Evolutionary conservation across 2,888 invertebrate species (phyloP).

Genomic region (Linnaemya tessellans): DNA sequence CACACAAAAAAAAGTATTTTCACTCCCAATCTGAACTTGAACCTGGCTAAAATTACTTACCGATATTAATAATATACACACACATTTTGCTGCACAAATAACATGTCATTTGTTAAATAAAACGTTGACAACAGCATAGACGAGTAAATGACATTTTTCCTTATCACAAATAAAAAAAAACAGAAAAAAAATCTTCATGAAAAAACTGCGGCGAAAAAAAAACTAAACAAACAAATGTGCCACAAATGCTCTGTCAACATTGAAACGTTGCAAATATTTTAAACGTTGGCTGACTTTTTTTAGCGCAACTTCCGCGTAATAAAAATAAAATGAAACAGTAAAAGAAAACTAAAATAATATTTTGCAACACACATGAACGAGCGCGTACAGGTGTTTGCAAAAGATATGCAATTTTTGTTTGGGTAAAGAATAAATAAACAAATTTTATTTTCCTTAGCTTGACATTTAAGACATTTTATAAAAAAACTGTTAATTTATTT

Average conservation of each 20-base stretch:
- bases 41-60: neutral
- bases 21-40: neutral
- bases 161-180: conserved; percentile 31
- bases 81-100: neutral
- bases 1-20: no score
- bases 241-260: conserved; percentile 43
- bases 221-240: conserved; percentile 26
- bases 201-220: conserved; percentile 2
- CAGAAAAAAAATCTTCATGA: conserved; percentile 35
- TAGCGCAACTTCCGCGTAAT: conserved; percentile 48
- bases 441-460: neutral
- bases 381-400: conserved; percentile 28
- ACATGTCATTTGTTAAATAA: neutral
- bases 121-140: neutral
- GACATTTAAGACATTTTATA: conserved; percentile 29
- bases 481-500: conserved; percentile 5
- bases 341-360: conserved; percentile 3
- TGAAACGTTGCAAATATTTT: conserved; percentile 43
- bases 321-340: conserved; percentile 12
- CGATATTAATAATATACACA: neutral
- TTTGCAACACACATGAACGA: conserved; percentile 7
- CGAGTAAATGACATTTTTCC: conserved; percentile 1
- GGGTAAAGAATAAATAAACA: conserved; percentile 3
- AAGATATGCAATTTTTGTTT: neutral
- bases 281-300: conserved; percentile 25